phyloP scores from a whole-genome alignment of 2,797 vertebrate species.

The Pangasius mekongensis region DNA sequence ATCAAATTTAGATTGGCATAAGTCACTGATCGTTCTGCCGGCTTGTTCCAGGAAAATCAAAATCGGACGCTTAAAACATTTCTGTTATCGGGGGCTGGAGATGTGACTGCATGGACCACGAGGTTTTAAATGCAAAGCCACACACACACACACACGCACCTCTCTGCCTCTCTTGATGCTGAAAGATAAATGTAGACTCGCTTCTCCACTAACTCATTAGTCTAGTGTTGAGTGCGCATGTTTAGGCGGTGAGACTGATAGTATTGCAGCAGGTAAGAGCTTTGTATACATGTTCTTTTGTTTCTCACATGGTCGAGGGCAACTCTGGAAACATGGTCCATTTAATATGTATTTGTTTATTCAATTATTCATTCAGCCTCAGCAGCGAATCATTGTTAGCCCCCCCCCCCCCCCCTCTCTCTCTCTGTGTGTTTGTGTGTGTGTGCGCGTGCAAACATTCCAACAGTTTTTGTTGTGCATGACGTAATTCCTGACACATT shows the following conservation, averaged over 20 bases:
- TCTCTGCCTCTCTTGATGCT: neutral
- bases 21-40: neutral
- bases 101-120: slow-evolving; percentile 16
- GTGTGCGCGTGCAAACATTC: slow-evolving; percentile 1
- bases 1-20: slow-evolving; percentile 20
- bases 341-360: neutral
- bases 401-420: neutral
- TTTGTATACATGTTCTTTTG: neutral
- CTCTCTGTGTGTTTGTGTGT: neutral
- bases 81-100: slow-evolving; percentile 7
- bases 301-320: neutral
- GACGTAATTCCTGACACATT: neutral
- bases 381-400: neutral
- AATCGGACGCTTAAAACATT: slow-evolving; percentile 2
- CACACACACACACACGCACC: neutral
- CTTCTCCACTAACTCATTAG: neutral
- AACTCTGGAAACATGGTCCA: neutral
- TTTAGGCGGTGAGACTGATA: neutral
- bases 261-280: neutral
- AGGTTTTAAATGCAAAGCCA: slow-evolving; percentile 10
- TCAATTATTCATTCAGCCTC: slow-evolving; percentile 15
- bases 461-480: neutral
- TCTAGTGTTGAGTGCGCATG: neutral
- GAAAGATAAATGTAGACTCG: neutral
- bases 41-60: slow-evolving; percentile 24